Evolutionary conservation across 2,888 invertebrate species (phyloP), one percentile per base, ranked within the genome.

Genomic region (Dorcus parallelipipedus): DNA sequence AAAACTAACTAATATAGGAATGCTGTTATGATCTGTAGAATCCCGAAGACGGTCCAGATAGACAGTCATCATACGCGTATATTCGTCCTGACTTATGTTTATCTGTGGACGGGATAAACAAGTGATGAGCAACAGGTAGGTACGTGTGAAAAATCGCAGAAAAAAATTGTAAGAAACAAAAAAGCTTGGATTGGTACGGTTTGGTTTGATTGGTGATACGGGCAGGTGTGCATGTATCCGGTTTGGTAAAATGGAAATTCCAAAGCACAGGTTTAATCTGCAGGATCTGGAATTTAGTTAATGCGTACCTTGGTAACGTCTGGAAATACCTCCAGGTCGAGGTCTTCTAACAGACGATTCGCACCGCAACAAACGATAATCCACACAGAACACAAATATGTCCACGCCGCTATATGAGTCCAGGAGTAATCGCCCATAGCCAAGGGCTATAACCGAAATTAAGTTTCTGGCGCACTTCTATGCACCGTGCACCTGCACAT

Each of bases 31-130:
- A 60, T 72, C 67, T 55, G 63, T 71, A 14, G 76, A 74, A 61
- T 75, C 71, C 45, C 73, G 76, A 10, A 79, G 71, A 40, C 78
- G 76, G 47, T 74, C 69, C 69, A 86, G 78, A 76, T 86, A 86
- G 73, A 82, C 80, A 64, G 77, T 77, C 78, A 86, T 85, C 77
- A 85, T 86, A 64, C 80, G 80, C 56, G 80, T 80, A 75, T 86
- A 86, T 73, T 86, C 86, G 62, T 80, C 75, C 74, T 85, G 84
- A 69, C 86, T 86, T 67, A 87, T 82, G 77, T 86, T 86, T 68
- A 85, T 85, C 86, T 87, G 79, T 43, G 76, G 78, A 69, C 59
- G 69, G 67, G 70, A 49, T 61, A 49, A 38, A 59, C 56, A 52
- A 49, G 26, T 38, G 14, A 8, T 47, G 42, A 64, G 64, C 65